phyloP scores from a whole-genome alignment of 30 jellyfish, hydroid and myxozoan species.

The Morbakka virulenta region DNA sequence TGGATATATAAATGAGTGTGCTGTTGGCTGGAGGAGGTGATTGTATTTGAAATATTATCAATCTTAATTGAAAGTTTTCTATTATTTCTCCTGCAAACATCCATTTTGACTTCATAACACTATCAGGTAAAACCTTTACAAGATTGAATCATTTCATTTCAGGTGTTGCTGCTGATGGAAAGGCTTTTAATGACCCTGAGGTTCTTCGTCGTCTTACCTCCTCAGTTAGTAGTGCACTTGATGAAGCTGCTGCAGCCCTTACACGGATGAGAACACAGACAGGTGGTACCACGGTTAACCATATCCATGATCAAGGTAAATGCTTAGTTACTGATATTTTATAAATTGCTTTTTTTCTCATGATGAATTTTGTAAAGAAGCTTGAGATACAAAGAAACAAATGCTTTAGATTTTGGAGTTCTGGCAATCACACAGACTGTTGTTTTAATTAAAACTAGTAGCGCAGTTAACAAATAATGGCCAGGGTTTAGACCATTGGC shows the following conservation, averaged over 20 bases:
- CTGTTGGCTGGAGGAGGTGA: no score
- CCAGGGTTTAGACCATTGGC: neutral
- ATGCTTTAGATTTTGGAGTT: neutral
- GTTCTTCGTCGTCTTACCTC: conserved; percentile 89
- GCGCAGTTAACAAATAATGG: no score
- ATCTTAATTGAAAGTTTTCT: no score
- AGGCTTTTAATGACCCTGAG: conserved; percentile 98
- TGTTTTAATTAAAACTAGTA: neutral
- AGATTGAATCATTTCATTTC: no score
- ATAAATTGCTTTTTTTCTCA: neutral
- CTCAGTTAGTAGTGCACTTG: conserved; percentile 99
- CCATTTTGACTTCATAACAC: no score
- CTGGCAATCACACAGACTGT: neutral
- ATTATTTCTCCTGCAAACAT: no score
- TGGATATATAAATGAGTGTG: no score
- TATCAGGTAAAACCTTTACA: no score
- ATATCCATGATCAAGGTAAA: conserved; percentile 93
- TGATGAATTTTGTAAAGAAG: neutral
- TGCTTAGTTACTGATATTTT: no score
- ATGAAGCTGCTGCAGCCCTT: conserved; percentile 99
- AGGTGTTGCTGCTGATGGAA: conserved; percentile 99
- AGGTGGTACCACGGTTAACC: conserved; percentile 73
- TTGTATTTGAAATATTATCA: no score
- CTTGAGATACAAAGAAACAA: no score
- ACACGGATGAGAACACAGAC: conserved; percentile 96